These are phyloP conservation scores for Argyresthia goedartella DNA, from an alignment of 2,888 invertebrate genomes.

Conservation along the genomic window DNA sequence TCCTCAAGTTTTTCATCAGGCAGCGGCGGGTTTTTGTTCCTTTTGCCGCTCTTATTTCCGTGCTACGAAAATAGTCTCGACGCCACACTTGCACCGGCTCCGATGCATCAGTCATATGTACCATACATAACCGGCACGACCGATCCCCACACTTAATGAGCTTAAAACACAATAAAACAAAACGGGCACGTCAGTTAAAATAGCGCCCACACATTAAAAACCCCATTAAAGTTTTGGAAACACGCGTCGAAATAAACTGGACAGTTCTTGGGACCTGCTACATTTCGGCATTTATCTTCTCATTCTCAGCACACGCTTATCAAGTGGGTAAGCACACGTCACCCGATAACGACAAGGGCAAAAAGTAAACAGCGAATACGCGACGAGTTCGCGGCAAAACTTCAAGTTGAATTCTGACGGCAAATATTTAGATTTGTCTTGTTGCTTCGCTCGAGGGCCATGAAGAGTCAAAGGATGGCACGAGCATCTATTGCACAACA, in stretches of 20 bases:
- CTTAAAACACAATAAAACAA: neutral
- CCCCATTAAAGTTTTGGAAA: conserved; percentile 4
- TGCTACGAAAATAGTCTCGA: conserved; percentile 67
- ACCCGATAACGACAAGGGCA: conserved; percentile 26
- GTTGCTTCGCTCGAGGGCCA: conserved; percentile 18
- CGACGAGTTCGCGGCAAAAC: conserved; percentile 29
- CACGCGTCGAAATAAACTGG: conserved; percentile 7
- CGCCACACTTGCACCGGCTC: conserved; percentile 62
- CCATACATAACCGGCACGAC: conserved; percentile 16
- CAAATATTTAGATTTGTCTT: conserved; percentile 29
- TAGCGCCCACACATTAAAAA: conserved; percentile 3
- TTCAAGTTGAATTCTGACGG: conserved; percentile 29
- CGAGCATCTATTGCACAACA: conserved; percentile 35
- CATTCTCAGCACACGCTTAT: conserved; percentile 28
- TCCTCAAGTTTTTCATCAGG: conserved; percentile 60
- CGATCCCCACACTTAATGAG: conserved; percentile 16
- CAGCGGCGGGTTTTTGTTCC: conserved; percentile 62
- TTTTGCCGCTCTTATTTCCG: conserved; percentile 70
- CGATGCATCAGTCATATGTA: conserved; percentile 50
- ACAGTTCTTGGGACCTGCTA: conserved; percentile 18
- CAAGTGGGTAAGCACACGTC: conserved; percentile 24
- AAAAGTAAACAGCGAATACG: conserved; percentile 22
- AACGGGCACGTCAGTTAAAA: conserved; percentile 1
- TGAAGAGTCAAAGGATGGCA: conserved; percentile 27
- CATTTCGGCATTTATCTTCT: conserved; percentile 27